Evolutionary conservation across 2,113 vertebrate species (phyloP).

Genomic region (Hystrix brachyura): DNA sequence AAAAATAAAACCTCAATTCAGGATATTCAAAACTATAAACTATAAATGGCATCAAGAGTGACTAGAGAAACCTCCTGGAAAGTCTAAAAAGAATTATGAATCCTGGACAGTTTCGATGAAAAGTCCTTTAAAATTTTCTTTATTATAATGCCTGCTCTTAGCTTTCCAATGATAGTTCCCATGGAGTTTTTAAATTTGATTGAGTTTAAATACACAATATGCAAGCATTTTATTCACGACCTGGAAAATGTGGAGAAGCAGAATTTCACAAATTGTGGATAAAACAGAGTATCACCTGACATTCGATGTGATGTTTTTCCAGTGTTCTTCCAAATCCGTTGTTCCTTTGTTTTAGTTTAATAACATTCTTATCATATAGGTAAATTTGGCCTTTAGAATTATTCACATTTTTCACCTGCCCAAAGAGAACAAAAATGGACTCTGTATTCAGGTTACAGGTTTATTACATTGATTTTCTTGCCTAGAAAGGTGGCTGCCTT

Average conservation of each 20-base stretch:
- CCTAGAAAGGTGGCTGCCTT: not conserved
- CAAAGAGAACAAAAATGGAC: not conserved
- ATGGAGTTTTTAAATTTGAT: conserved; percentile 10
- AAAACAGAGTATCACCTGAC: not conserved
- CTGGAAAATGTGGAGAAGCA: conserved; percentile 23
- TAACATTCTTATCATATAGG: not conserved
- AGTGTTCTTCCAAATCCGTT: not conserved
- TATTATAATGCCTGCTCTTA: not conserved
- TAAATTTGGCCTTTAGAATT: conserved; percentile 30
- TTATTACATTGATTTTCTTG: conserved; percentile 19
- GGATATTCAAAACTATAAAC: not conserved
- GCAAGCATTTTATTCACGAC: conserved; percentile 10
- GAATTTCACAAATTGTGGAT: not conserved
- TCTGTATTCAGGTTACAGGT: not conserved
- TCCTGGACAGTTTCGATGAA: not conserved
- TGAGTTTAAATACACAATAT: conserved; percentile 15
- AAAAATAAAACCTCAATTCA: not conserved
- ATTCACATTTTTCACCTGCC: conserved; percentile 5
- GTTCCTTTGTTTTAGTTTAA: conserved; percentile 53
- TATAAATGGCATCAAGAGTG: not conserved
- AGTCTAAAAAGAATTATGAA: not conserved
- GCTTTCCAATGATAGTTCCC: conserved; percentile 32
- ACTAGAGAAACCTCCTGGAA: conserved; percentile 4
- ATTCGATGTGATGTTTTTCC: conserved; percentile 34
- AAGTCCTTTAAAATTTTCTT: conserved; percentile 42